Evolutionary conservation across 2,113 vertebrate species (phyloP).

Genomic region (Tyto alba): DNA sequence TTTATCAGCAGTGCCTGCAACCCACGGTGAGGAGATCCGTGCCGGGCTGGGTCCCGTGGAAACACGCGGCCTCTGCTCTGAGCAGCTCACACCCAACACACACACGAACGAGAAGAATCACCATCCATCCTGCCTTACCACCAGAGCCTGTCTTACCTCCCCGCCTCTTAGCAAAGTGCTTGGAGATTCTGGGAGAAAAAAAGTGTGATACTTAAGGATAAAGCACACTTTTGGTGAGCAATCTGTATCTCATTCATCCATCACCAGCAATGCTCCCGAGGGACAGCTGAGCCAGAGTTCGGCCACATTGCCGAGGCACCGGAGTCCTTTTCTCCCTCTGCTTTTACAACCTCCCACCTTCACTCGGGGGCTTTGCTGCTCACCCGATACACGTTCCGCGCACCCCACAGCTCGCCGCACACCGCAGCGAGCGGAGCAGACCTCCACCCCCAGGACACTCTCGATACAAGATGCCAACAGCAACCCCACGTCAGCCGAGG

Average conservation of each 20-base stretch:
- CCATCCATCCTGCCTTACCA: background rate
- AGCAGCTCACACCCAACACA: background rate
- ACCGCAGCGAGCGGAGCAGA: background rate
- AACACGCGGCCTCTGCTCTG: background rate
- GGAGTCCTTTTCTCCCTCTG: background rate
- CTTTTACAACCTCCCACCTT: background rate
- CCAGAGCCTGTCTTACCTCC: background rate
- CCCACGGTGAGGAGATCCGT: background rate
- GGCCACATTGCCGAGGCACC: background rate
- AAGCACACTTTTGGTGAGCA: background rate
- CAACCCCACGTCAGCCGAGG: accelerated
- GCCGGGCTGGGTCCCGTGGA: background rate
- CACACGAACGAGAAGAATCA: background rate
- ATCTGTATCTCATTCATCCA: background rate
- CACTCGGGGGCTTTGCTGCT: background rate
- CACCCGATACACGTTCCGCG: accelerated
- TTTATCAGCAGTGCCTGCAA: background rate
- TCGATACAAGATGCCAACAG: background rate
- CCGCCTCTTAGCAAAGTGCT: background rate
- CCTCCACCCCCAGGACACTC: accelerated
- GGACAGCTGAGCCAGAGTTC: background rate
- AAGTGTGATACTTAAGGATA: background rate
- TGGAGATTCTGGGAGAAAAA: background rate
- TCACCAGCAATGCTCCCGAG: accelerated
- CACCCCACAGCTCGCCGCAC: accelerated